These are phyloP conservation scores for Rhabdomys dilectus DNA, from an alignment of 2,113 vertebrate species.

Conservation along the genomic window DNA sequence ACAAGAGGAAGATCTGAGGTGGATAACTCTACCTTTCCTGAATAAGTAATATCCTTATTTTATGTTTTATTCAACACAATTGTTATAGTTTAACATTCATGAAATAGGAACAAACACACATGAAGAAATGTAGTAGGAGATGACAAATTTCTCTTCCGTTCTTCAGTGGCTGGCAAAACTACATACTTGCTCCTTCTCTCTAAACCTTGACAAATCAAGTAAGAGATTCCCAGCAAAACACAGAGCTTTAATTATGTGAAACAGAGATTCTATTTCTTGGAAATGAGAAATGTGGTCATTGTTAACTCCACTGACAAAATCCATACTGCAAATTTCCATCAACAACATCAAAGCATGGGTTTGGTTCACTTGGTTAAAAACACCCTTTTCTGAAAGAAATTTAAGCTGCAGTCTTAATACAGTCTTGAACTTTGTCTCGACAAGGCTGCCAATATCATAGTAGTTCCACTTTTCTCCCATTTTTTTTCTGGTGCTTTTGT, in stretches of 20 bases:
- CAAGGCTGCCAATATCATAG: background rate
- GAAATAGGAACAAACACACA: slow-evolving; percentile 63
- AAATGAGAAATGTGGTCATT: slow-evolving; percentile 5
- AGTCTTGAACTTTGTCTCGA: background rate
- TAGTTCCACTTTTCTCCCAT: background rate
- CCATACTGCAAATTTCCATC: background rate
- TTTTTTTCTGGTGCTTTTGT: background rate
- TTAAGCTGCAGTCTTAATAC: background rate
- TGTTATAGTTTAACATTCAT: slow-evolving; percentile 5
- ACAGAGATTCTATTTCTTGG: background rate
- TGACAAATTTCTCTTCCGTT: slow-evolving; percentile 21
- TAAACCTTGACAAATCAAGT: slow-evolving; percentile 37
- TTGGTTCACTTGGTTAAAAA: background rate
- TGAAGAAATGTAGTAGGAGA: slow-evolving; percentile 46
- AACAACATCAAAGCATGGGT: background rate
- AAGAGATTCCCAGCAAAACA: slow-evolving; percentile 60
- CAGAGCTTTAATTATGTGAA: slow-evolving; percentile 46
- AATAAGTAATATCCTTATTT: slow-evolving; percentile 39
- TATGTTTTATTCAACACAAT: slow-evolving; percentile 43
- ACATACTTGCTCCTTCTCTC: background rate
- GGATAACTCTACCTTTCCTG: slow-evolving; percentile 42
- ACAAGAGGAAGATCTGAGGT: slow-evolving; percentile 22
- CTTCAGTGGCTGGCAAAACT: slow-evolving; percentile 30
- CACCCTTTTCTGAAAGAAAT: slow-evolving; percentile 1
- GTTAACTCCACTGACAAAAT: slow-evolving; percentile 20